Percentiles rank a stretch among this genome's conserved stretches.
Conservation (phyloP, 2,113 vertebrate genomes). For the Oncorhynchus masou region DNA sequence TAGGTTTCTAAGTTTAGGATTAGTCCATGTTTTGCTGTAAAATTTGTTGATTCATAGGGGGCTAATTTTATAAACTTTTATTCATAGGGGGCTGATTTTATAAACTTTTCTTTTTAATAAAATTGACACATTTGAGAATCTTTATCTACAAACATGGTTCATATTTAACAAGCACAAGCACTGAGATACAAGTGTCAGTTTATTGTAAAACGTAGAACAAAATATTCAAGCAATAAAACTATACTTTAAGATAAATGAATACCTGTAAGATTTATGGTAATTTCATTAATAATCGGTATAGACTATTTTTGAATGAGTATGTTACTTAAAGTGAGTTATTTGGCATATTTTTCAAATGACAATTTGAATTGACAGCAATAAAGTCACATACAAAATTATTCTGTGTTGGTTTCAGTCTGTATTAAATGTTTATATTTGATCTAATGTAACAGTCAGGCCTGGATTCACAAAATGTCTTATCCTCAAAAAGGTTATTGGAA, state of each 20-base stretch:
- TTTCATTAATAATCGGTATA: not conserved
- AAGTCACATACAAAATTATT: not conserved
- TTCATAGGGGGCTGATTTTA: not conserved
- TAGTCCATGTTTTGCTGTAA: not conserved
- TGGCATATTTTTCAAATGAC: not conserved
- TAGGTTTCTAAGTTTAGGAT: not conserved
- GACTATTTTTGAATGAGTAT: not conserved
- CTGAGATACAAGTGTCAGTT: not conserved
- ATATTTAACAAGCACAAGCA: slow-evolving; percentile 6
- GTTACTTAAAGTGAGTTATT: not conserved
- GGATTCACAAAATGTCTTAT: too few species aligned
- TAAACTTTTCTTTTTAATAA: not conserved
- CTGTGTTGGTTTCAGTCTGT: not conserved
- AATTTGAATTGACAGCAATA: slow-evolving; percentile 5
- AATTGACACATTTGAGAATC: not conserved
- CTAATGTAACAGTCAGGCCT: not conserved
- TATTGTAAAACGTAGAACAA: not conserved
- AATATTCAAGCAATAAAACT: not conserved
- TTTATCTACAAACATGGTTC: not conserved
- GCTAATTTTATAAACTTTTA: not conserved
- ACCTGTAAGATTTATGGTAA: not conserved
- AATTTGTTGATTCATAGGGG: not conserved
- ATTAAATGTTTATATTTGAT: too few species aligned
- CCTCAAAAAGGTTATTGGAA: not conserved
- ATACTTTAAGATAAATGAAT: not conserved